Evolutionary conservation across 2,113 vertebrate species (phyloP).

Genomic region (Cavia porcellus): DNA sequence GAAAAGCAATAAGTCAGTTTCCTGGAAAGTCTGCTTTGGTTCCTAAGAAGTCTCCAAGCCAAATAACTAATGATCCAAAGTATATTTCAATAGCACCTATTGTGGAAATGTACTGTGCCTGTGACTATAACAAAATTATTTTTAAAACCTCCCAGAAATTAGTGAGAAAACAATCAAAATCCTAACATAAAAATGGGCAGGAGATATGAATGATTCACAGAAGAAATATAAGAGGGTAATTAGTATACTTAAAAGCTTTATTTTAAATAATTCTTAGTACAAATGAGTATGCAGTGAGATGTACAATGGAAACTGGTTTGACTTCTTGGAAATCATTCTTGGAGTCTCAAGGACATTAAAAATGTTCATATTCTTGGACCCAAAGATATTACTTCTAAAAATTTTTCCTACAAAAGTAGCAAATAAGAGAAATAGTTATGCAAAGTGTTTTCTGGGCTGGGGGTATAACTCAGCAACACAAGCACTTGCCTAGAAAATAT

Average conservation of each 20-base stretch:
- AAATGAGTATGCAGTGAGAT: background rate
- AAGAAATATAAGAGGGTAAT: constrained; percentile 37
- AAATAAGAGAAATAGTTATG: constrained; percentile 52
- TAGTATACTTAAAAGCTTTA: constrained; percentile 31
- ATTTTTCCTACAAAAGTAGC: background rate
- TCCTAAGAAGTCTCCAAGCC: constrained; percentile 17
- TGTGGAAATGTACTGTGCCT: background rate
- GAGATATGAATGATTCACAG: constrained; percentile 39
- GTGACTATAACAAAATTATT: constrained; percentile 38
- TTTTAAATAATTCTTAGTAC: constrained; percentile 29
- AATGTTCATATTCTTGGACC: background rate
- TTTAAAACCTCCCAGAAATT: constrained; percentile 50
- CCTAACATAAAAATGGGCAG: constrained; percentile 52
- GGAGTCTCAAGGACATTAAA: constrained; percentile 48
- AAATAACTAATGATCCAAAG: constrained; percentile 57
- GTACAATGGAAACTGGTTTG: constrained; percentile 24
- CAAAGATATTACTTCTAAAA: constrained; percentile 45
- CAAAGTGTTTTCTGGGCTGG: constrained; percentile 18
- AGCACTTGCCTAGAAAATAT: no score
- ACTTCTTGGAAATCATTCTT: constrained; percentile 34
- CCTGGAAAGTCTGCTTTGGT: constrained; percentile 44
- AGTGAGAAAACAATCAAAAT: constrained; percentile 67
- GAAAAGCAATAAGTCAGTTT: constrained; percentile 48
- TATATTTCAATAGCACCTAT: constrained; percentile 7
- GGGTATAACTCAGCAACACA: no score